A percentile compares a stretch with the other conserved stretches of the same genome.
These are phyloP conservation scores for Drosophila flavopinicola DNA, from an alignment of 2,888 invertebrate genomes.

Conservation along the genomic window DNA sequence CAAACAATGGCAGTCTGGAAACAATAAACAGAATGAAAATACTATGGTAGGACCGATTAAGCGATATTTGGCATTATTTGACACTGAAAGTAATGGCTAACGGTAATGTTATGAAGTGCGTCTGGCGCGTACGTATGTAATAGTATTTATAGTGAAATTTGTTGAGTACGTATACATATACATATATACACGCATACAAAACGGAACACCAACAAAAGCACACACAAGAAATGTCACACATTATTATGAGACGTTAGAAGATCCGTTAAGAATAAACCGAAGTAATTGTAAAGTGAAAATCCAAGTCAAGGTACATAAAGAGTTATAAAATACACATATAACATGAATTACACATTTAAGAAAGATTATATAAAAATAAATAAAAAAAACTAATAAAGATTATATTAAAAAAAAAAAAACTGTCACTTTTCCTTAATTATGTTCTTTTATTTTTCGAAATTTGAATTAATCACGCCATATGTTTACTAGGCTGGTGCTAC, in stretches of 20 bases:
- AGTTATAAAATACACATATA: slow-evolving; percentile 62
- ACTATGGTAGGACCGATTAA: slow-evolving; percentile 62
- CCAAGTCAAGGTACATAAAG: slow-evolving; percentile 62
- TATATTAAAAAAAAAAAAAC: slow-evolving; percentile 73
- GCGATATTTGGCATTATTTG: slow-evolving; percentile 44
- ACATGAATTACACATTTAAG: slow-evolving; percentile 77
- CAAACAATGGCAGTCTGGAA: slow-evolving; percentile 26
- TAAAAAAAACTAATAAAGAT: slow-evolving; percentile 70
- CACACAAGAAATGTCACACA: slow-evolving; percentile 38
- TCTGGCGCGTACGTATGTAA: slow-evolving; percentile 55
- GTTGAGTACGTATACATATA: slow-evolving; percentile 68
- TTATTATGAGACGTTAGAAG: slow-evolving; percentile 38
- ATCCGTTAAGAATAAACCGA: slow-evolving; percentile 43
- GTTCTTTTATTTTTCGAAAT: too few relatives aligned
- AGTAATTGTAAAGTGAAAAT: slow-evolving; percentile 51
- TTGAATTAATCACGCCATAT: too few relatives aligned
- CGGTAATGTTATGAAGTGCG: slow-evolving; percentile 65
- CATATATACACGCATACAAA: slow-evolving; percentile 36
- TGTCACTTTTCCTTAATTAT: background rate
- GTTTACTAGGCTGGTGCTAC: too few relatives aligned
- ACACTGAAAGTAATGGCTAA: slow-evolving; percentile 59
- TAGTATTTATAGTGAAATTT: slow-evolving; percentile 74
- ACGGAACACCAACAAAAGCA: slow-evolving; percentile 30
- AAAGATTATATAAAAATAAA: slow-evolving; percentile 73
- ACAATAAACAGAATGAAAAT: slow-evolving; percentile 54